phyloP scores from a whole-genome alignment of 2,797 vertebrate genomes.

The Amazona finschi region DNA sequence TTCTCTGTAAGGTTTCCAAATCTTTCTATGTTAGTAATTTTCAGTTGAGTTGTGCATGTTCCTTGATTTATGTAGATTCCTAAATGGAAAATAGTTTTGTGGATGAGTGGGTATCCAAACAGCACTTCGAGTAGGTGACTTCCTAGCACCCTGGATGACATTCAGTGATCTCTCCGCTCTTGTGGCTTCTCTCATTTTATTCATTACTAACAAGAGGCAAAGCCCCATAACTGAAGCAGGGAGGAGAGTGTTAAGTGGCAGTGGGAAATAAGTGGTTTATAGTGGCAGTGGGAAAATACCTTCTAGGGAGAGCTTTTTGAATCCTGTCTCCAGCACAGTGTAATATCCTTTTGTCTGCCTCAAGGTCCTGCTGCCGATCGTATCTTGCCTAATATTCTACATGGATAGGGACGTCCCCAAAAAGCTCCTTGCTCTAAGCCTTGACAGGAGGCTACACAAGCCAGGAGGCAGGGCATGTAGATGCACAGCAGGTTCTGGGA shows the following conservation, averaged over 20 bases:
- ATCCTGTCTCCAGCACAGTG: neutral
- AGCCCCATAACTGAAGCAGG: neutral
- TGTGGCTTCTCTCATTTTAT: neutral
- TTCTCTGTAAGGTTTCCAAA: neutral
- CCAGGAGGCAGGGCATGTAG: neutral
- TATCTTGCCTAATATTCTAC: neutral
- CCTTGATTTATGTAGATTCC: neutral
- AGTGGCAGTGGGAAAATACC: neutral
- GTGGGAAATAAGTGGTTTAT: neutral
- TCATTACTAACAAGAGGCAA: neutral
- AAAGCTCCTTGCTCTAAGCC: neutral
- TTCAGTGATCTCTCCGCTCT: neutral
- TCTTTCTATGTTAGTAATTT: neutral
- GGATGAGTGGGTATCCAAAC: neutral
- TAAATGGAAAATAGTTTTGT: neutral
- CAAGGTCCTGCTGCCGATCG: neutral
- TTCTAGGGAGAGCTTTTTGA: neutral
- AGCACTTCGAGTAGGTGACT: neutral
- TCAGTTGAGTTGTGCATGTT: neutral
- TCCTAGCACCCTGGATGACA: neutral
- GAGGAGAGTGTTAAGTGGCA: neutral
- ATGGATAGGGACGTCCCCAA: rapidly evolving
- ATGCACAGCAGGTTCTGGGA: neutral
- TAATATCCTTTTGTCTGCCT: neutral
- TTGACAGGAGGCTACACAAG: neutral